phyloP scores from a whole-genome alignment of 2,797 vertebrate species.

The Platalea minor region DNA sequence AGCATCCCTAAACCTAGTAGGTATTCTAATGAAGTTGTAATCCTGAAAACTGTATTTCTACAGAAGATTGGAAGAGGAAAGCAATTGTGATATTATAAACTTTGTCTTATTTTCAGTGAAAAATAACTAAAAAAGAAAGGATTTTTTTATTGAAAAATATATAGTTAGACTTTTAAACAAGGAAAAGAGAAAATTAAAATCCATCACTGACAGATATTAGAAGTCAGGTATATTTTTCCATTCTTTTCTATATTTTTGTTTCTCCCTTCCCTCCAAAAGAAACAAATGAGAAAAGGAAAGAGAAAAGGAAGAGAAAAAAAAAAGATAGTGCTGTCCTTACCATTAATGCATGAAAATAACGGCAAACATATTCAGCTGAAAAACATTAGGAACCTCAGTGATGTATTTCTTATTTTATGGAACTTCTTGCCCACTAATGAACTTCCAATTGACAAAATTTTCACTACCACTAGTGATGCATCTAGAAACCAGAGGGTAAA shows the following conservation, averaged over 20 bases:
- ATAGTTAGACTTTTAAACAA: not conserved
- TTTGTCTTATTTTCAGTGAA: not conserved
- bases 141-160: not conserved
- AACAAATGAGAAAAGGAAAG: not conserved
- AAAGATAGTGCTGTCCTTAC: rapidly evolving
- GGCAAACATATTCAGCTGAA: not conserved
- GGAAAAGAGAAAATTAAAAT: not conserved
- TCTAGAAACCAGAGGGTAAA: not conserved
- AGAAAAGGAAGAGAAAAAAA: not conserved
- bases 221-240: not conserved
- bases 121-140: not conserved
- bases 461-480: not conserved
- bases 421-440: not conserved
- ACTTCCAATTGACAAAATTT: not conserved
- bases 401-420: not conserved
- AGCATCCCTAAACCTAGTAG: not conserved
- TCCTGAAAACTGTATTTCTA: not conserved
- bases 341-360: not conserved
- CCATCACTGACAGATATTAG: not conserved
- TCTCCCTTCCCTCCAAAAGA: not conserved
- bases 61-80: not conserved
- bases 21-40: not conserved
- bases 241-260: not conserved
- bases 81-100: not conserved
- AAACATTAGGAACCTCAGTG: not conserved